A percentile compares a stretch with the other conserved stretches of the same genome.
These are phyloP conservation scores for Zaprionus ornatus DNA, from an alignment of 1,140 invertebrate genomes.

Conservation along the genomic window DNA sequence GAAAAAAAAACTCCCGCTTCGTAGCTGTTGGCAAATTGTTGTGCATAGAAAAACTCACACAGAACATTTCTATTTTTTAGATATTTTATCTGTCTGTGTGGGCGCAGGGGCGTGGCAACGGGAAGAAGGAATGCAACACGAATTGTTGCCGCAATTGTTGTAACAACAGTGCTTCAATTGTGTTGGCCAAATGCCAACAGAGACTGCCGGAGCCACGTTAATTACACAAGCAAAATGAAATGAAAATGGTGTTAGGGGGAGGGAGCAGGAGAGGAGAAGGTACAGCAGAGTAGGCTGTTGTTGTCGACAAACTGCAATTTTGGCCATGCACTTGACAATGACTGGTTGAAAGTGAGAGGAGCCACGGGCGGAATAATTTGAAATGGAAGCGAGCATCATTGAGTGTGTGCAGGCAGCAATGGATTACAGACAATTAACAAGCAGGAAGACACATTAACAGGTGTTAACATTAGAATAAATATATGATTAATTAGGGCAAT, in stretches of 20 bases:
- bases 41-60: conserved; percentile 31
- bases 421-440: too few species aligned
- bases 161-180: conserved; percentile 30
- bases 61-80: conserved; percentile 23
- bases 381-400: neutral
- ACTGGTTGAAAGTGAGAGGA: conserved; percentile 4
- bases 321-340: conserved; percentile 41
- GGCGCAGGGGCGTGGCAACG: conserved; percentile 14
- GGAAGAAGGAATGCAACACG: neutral
- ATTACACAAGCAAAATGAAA: conserved; percentile 51
- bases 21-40: conserved; percentile 59
- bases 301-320: conserved; percentile 13
- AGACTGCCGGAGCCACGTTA: conserved; percentile 48
- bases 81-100: conserved; percentile 32
- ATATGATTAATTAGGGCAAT: too few species aligned
- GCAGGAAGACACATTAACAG: too few species aligned
- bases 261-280: neutral
- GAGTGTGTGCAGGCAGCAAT: neutral
- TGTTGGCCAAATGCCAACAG: conserved; percentile 41
- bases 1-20: neutral
- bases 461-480: too few species aligned
- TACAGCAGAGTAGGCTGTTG: neutral
- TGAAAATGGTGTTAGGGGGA: neutral
- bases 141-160: conserved; percentile 48
- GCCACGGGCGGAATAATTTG: neutral